Evolutionary conservation across 2,113 vertebrate genomes (phyloP), one percentile per base, ranked within the genome.

Genomic region (Paralichthys olivaceus): DNA sequence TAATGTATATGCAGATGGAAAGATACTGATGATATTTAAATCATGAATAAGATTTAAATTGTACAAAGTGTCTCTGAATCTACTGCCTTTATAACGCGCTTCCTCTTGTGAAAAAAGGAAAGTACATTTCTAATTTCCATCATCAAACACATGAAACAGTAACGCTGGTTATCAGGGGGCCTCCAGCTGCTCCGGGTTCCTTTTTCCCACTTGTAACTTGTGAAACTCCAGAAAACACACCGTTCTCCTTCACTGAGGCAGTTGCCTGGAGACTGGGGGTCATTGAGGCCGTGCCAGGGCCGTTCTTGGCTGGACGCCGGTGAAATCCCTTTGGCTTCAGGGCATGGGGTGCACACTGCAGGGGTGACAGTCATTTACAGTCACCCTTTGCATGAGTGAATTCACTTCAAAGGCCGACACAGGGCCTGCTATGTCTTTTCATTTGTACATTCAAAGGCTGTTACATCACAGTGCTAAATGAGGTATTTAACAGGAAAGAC

Each of bases 211-310:
- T 86, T 65, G 77, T 85, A 84, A 92, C 86, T 89, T 83, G 70
- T 81, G 65, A 79, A 86, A 82, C 75, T 67, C 74, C 84, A 62
- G 37, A 80, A 75, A 87, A 79, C 79, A 72, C 67, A 81, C 79
- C 63, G 55, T 69, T 86, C 73, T 69, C 83, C 68, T 81, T 47
- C 77, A 85, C 54, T 3, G 61, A 76, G 75, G 77, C 69, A 75
- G 91, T 93, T 92, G 92, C 90, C 88, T 85, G 89, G 90, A 87
- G 87, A 93, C 90, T 37, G 23, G 76, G 87, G 91, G 87, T 93
- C 84, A 90, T 58, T 66, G 88, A 91, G 91, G 90, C 89, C 45
- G 47, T 84, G 84, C 85, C 88, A 88, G 86, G 71, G 49, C 75
- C 53, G 82, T 69, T 66, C 77, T 80, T 68, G 60, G 83, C 80